Conservation (phyloP, 92 coral and sea anemone genomes). For the Porites evermanni region DNA sequence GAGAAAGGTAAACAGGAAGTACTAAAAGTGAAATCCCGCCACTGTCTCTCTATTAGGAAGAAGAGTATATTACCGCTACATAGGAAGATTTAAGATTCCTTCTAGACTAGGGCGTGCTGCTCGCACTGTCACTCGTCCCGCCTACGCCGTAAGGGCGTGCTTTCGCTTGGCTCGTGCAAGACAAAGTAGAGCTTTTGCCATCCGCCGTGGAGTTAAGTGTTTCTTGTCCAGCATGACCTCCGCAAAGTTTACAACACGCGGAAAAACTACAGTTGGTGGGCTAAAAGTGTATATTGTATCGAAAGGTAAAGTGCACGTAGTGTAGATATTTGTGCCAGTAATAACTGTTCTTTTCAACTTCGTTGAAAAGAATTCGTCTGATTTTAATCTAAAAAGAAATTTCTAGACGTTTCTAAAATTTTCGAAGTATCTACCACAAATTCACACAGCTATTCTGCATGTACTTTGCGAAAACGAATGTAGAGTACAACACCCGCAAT, state of each 20-base stretch:
- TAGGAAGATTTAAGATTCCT: slow-evolving; percentile 17
- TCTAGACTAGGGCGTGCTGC: slow-evolving; percentile 23
- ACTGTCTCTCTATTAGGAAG: background rate
- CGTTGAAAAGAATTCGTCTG: too few relatives aligned
- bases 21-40: background rate
- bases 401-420: too few relatives aligned
- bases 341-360: too few relatives aligned
- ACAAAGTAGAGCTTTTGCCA: slow-evolving; percentile 25
- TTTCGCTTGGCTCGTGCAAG: slow-evolving; percentile 39
- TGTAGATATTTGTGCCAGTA: too few relatives aligned
- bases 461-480: background rate
- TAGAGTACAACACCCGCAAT: too few relatives aligned
- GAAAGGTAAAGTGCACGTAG: slow-evolving; percentile 8
- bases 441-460: background rate
- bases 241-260: slow-evolving; percentile 34
- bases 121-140: slow-evolving; percentile 15
- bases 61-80: background rate
- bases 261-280: slow-evolving; percentile 28
- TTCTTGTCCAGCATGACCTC: slow-evolving; percentile 12
- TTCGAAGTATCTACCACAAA: too few relatives aligned
- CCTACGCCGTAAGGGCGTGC: background rate
- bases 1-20: too few relatives aligned
- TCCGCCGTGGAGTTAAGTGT: slow-evolving; percentile 33
- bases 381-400: too few relatives aligned
- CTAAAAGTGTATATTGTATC: slow-evolving; percentile 24